Evolutionary conservation across 2,113 vertebrate species (phyloP).

Genomic region (Chaetops frenatus): DNA sequence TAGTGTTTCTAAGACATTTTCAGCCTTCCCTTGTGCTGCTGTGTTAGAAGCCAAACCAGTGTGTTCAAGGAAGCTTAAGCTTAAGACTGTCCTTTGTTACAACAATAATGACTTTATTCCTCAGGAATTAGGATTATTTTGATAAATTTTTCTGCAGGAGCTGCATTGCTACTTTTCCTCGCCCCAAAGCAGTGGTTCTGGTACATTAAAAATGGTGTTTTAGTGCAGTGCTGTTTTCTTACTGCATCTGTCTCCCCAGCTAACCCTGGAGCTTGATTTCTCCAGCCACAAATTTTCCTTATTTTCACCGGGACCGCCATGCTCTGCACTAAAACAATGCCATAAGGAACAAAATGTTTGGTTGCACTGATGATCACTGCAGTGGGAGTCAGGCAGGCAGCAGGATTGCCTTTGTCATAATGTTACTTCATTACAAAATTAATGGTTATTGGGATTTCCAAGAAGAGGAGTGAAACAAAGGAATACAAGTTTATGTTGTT

Average conservation of each 20-base stretch:
- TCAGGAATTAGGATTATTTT: background rate
- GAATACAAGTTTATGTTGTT: background rate
- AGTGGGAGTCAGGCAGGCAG: background rate
- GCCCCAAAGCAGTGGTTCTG: background rate
- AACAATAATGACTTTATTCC: background rate
- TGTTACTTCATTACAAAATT: background rate
- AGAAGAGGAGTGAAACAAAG: background rate
- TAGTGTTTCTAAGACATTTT: background rate
- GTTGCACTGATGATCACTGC: background rate
- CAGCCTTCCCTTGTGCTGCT: background rate
- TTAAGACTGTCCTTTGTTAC: background rate
- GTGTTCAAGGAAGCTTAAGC: background rate
- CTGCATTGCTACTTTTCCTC: background rate
- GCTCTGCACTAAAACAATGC: background rate
- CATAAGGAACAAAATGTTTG: background rate
- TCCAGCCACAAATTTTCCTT: background rate
- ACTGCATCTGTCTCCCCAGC: background rate
- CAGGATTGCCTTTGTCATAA: background rate
- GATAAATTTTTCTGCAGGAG: background rate
- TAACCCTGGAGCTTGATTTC: background rate
- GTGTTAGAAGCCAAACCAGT: accelerated
- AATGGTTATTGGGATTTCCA: background rate
- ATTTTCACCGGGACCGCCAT: background rate
- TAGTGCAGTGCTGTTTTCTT: background rate
- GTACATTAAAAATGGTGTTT: background rate